These are phyloP conservation scores for Drosophila punjabiensis DNA, from an alignment of 1,140 invertebrate species.

Conservation along the genomic window DNA sequence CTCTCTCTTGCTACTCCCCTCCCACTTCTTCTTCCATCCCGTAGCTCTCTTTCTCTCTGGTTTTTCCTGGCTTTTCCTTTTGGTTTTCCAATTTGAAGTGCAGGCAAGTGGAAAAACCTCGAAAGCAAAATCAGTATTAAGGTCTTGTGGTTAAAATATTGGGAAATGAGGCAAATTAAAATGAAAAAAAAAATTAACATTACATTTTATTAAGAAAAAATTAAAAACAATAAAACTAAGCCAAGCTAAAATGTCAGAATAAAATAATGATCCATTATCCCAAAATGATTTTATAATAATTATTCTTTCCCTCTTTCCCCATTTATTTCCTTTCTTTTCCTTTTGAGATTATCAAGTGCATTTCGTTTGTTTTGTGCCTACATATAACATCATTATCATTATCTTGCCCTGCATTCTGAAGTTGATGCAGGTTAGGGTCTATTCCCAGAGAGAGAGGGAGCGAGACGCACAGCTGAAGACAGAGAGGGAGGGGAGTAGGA, in stretches of 20 bases:
- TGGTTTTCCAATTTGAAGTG: conserved; percentile 66
- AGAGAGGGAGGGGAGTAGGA: background rate
- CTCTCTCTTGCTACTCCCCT: conserved; percentile 7
- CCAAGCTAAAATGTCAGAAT: no score
- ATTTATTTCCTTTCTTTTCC: conserved; percentile 10
- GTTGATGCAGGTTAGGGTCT: conserved; percentile 76
- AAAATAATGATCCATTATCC: no score
- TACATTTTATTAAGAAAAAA: no score
- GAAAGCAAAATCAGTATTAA: conserved; percentile 41
- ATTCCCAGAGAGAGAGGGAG: background rate
- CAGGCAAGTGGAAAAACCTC: conserved; percentile 64
- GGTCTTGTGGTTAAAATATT: conserved; percentile 19
- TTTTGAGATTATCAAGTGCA: conserved; percentile 61
- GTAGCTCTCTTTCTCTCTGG: conserved; percentile 8
- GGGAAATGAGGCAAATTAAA: conserved; percentile 7
- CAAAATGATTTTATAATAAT: conserved; percentile 33
- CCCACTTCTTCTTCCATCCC: background rate
- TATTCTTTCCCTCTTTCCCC: conserved; percentile 22
- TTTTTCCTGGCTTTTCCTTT: conserved; percentile 33
- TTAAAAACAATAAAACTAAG: no score
- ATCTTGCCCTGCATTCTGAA: conserved; percentile 32
- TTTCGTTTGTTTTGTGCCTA: conserved; percentile 23
- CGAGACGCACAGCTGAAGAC: background rate
- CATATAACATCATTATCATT: conserved; percentile 25
- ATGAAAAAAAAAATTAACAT: background rate